A percentile compares a stretch with the other conserved stretches of the same genome.
Evolutionary conservation across 2,113 vertebrate species (phyloP).

Genomic region (Psilopogon haemacephalus): DNA sequence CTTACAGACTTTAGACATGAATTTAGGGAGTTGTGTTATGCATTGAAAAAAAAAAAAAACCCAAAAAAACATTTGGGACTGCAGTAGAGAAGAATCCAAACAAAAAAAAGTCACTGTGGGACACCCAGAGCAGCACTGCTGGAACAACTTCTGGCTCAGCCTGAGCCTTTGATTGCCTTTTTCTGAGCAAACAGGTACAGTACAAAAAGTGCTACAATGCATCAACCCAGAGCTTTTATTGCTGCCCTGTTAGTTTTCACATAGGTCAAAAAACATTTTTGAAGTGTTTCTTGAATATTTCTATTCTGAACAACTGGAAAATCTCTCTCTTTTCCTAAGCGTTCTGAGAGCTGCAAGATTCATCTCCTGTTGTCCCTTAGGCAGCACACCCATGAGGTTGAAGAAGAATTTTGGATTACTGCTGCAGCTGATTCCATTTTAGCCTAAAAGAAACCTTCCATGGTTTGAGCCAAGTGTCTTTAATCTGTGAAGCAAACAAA

Average conservation of each 20-base stretch:
- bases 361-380: neutral
- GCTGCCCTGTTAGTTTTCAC: neutral
- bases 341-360: neutral
- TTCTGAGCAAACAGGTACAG: constrained; percentile 16
- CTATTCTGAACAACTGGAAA: neutral
- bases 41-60: neutral
- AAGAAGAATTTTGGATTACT: constrained; percentile 11
- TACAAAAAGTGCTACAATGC: neutral
- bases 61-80: neutral
- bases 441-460: constrained; percentile 54
- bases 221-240: neutral
- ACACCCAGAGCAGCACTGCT: neutral
- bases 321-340: neutral
- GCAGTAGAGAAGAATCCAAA: neutral
- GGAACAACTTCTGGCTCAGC: neutral
- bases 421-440: constrained; percentile 60
- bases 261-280: neutral
- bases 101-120: neutral
- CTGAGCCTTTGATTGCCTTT: neutral
- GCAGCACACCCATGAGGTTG: constrained; percentile 45
- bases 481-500: constrained; percentile 57
- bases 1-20: neutral
- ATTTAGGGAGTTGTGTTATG: neutral
- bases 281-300: neutral
- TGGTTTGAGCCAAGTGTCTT: constrained; percentile 42